Percentiles rank a stretch among this genome's conserved stretches.
Evolutionary conservation across 2,888 invertebrate genomes (phyloP).

Genomic region (Coleophora flavipennella): DNA sequence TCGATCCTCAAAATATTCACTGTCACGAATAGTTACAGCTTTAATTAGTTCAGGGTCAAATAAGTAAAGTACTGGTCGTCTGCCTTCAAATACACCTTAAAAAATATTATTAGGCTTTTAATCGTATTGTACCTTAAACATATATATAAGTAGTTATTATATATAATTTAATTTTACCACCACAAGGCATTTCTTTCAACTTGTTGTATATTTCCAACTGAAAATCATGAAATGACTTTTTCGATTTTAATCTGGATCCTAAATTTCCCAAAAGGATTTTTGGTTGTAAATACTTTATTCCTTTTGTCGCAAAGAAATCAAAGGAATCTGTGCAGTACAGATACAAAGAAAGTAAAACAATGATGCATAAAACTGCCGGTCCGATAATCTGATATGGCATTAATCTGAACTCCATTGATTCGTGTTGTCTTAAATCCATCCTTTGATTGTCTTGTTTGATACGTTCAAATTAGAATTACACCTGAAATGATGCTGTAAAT

Average conservation of each 20-base stretch:
- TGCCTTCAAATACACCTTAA: slow-evolving; percentile 65
- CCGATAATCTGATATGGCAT: too few species aligned
- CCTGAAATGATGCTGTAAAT: too few species aligned
- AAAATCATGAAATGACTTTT: slow-evolving; percentile 58
- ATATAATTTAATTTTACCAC: slow-evolving; percentile 35
- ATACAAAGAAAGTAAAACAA: slow-evolving; percentile 37
- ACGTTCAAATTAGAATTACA: too few species aligned
- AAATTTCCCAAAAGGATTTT: slow-evolving; percentile 61
- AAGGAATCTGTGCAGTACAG: slow-evolving; percentile 58
- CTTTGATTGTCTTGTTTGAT: too few species aligned
- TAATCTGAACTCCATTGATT: too few species aligned
- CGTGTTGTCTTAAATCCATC: too few species aligned
- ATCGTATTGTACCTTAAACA: too few species aligned
- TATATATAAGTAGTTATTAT: too few species aligned
- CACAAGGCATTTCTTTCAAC: slow-evolving; percentile 58
- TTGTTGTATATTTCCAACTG: slow-evolving; percentile 55
- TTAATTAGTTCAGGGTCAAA: slow-evolving; percentile 73
- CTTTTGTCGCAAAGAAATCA: slow-evolving; percentile 57
- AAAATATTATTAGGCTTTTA: slow-evolving; percentile 8
- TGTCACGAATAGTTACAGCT: slow-evolving; percentile 69
- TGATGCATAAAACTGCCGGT: too few species aligned
- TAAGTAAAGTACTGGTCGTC: slow-evolving; percentile 61
- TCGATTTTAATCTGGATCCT: slow-evolving; percentile 46
- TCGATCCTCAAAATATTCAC: slow-evolving; percentile 73
- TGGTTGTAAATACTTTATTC: slow-evolving; percentile 55